Evolutionary conservation across 1,140 invertebrate species (phyloP), one percentile per base, ranked within the genome.

Genomic region (Mycetomoellerius zeteki): DNA sequence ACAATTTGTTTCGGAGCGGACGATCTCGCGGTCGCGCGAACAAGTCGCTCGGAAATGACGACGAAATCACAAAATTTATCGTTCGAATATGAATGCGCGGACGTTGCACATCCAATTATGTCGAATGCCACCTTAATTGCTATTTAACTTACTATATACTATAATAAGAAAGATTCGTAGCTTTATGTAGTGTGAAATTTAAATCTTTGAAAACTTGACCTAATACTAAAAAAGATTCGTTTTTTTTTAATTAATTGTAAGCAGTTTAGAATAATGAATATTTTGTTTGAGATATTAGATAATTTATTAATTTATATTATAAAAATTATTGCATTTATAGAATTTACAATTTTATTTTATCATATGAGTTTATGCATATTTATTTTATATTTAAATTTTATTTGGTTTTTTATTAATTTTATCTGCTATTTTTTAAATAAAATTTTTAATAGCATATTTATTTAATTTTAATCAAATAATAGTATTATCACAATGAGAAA

Each of bases 1-100:
- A 91, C 90, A 91, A 91, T 91, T 91, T 91, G 90, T 91, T 91
- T 91, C 80, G 56, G 71, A 43, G 56, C 27, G 27, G 88, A 82
- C 88, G 75, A 87, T 89, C 89, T 91, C 88, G 88, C 88, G 90
- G 90, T 86, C 60, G 80, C 86, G 60, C 67, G 72, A 69, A 54
- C 88, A 89, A 88, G 76, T 89, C 82, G 65, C 72, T 67, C 86
- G 84, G 75, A 90, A 90, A 87, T 88, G 82, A 90, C 90, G 89
- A 91, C 82, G 86, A 91, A 91, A 88, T 90, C 81, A 67, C 69
- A 47, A 37, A 84, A 90, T 80, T 87, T 86, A 86, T 86, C 85
- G 73, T 12, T 75, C 62, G 56, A 60, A 85, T 85, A 62, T 52
- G 10, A 56, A 75, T 37, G 67, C 33, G 54, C 69, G 69, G 56